Percentiles rank a stretch among this genome's conserved stretches.
Conservation (phyloP, 2,113 vertebrate genomes). For the Pelobates fuscus region DNA sequence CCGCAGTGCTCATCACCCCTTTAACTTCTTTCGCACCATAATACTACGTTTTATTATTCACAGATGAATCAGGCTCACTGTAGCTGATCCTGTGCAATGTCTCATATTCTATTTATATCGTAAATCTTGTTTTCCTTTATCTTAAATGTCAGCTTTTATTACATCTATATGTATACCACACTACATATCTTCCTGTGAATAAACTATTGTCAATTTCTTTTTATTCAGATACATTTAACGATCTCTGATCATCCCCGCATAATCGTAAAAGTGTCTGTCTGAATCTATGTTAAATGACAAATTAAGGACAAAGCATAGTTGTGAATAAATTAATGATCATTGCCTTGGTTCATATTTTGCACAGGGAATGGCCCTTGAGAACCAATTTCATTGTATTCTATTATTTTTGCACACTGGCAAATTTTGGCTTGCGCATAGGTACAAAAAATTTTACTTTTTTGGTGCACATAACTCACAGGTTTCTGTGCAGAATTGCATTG, state of each 20-base stretch:
- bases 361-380: too few relatives aligned
- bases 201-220: not conserved
- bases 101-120: not conserved
- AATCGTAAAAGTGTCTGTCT: conserved; percentile 12
- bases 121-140: conserved; percentile 15
- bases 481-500: too few relatives aligned
- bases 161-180: not conserved
- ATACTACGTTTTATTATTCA: not conserved
- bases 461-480: too few relatives aligned
- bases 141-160: conserved; percentile 9
- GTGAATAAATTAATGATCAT: not conserved
- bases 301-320: conserved; percentile 9
- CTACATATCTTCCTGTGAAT: conserved; percentile 2
- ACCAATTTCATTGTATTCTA: too few relatives aligned
- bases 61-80: not conserved
- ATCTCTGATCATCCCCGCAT: conserved; percentile 4
- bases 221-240: conserved; percentile 17
- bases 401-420: too few relatives aligned
- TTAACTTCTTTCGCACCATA: too few relatives aligned
- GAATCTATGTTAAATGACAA: conserved; percentile 13
- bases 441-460: too few relatives aligned
- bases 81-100: not conserved
- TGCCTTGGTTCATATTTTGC: not conserved
- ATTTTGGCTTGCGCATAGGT: too few relatives aligned
- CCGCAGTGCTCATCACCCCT: too few relatives aligned